These are phyloP conservation scores for Antheraea pernyi DNA, from an alignment of 1,140 invertebrate species.

Conservation along the genomic window DNA sequence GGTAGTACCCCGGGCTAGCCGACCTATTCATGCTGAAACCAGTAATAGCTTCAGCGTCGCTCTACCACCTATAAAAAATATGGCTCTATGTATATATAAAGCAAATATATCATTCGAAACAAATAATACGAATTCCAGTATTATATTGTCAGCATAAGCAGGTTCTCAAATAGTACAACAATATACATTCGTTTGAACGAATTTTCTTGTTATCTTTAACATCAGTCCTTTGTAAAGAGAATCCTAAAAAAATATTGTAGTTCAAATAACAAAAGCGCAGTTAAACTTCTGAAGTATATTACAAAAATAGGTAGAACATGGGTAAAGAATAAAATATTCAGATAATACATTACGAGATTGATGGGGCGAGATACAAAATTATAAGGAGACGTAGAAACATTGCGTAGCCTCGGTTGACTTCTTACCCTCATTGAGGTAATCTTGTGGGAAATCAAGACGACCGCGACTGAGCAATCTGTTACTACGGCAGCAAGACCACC, in stretches of 20 bases:
- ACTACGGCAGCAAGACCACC: slow-evolving; percentile 43
- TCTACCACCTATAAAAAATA: too few species aligned
- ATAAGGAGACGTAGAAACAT: slow-evolving; percentile 46
- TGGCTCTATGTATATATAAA: too few species aligned
- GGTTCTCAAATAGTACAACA: neutral
- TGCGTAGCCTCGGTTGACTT: slow-evolving; percentile 47
- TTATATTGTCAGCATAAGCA: neutral
- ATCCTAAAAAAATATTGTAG: slow-evolving; percentile 7
- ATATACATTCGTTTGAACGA: slow-evolving; percentile 3
- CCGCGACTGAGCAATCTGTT: slow-evolving; percentile 53
- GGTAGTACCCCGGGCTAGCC: too few species aligned
- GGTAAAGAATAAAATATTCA: slow-evolving; percentile 36
- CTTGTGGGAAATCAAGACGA: slow-evolving; percentile 68
- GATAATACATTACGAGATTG: slow-evolving; percentile 36
- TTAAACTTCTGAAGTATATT: neutral
- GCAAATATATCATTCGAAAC: too few species aligned
- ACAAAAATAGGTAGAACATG: slow-evolving; percentile 1
- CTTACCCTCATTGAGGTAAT: slow-evolving; percentile 61
- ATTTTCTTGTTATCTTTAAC: neutral
- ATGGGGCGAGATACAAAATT: slow-evolving; percentile 50
- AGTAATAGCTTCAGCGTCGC: too few species aligned
- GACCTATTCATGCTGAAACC: too few species aligned
- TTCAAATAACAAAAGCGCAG: neutral
- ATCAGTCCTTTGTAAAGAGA: slow-evolving; percentile 4
- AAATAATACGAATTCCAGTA: neutral